Conservation (phyloP, 2,888 invertebrate species). For the Pyralis farinalis region DNA sequence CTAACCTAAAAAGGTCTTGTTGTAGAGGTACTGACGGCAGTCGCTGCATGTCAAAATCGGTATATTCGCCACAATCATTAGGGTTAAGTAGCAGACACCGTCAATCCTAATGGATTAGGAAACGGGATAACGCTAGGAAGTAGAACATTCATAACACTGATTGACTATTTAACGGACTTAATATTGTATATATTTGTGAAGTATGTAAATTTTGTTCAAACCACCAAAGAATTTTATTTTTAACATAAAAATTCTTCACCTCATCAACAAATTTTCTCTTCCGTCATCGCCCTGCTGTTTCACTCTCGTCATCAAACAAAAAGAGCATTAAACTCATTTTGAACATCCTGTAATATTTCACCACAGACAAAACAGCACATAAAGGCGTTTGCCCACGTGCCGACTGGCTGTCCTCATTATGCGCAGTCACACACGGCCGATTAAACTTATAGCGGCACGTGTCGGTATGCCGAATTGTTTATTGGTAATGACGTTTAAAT, state of each 20-base stretch:
- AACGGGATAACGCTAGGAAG: too few relatives aligned
- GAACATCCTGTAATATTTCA: conserved; percentile 23
- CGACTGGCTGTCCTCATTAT: conserved; percentile 45
- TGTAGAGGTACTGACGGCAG: too few relatives aligned
- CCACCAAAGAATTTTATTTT: too few relatives aligned
- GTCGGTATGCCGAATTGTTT: conserved; percentile 28
- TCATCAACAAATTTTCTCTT: conserved; percentile 8
- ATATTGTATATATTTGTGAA: too few relatives aligned
- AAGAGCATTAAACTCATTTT: conserved; percentile 3
- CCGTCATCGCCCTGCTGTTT: not conserved
- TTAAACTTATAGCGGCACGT: conserved; percentile 40
- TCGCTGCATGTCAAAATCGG: too few relatives aligned
- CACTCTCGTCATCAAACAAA: conserved; percentile 18
- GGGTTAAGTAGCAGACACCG: too few relatives aligned
- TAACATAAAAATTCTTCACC: not conserved
- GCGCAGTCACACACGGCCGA: conserved; percentile 56
- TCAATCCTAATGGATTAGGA: too few relatives aligned
- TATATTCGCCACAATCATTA: too few relatives aligned
- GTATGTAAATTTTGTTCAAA: too few relatives aligned
- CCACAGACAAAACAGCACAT: conserved; percentile 35
- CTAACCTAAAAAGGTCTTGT: too few relatives aligned
- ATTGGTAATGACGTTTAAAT: conserved; percentile 36
- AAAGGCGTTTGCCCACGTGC: conserved; percentile 40
- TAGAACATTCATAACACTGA: too few relatives aligned
- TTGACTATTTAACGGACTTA: too few relatives aligned